These are phyloP conservation scores for Perizoma flavofasciatum DNA, from an alignment of 2,888 invertebrate species.

Conservation along the genomic window DNA sequence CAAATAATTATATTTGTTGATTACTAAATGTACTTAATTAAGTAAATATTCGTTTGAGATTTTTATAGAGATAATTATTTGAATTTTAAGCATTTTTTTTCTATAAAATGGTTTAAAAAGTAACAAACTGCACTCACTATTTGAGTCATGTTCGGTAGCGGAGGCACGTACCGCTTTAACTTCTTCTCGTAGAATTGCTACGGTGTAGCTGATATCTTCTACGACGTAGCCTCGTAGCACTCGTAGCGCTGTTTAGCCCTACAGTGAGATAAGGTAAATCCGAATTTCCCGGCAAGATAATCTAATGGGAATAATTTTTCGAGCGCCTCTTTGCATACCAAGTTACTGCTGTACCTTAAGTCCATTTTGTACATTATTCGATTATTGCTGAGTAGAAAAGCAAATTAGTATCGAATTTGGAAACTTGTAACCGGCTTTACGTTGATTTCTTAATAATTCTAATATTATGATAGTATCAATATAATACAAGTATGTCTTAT, in stretches of 20 bases:
- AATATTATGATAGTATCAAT: neutral
- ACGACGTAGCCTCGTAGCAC: constrained; percentile 47
- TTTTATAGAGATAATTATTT: no score
- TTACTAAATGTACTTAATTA: no score
- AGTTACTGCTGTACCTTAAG: constrained; percentile 32
- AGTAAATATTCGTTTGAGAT: no score
- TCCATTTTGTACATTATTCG: constrained; percentile 16
- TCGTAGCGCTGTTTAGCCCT: constrained; percentile 55
- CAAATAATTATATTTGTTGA: no score
- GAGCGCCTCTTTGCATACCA: constrained; percentile 56
- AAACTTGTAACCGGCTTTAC: neutral
- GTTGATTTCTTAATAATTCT: neutral
- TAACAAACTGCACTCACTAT: constrained; percentile 34
- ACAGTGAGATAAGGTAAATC: constrained; percentile 66
- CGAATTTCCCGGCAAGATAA: constrained; percentile 65
- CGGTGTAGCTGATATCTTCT: constrained; percentile 54
- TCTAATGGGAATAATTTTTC: constrained; percentile 71
- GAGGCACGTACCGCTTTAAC: constrained; percentile 60
- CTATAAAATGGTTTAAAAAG: neutral
- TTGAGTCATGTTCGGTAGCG: constrained; percentile 49
- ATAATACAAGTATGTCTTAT: no score
- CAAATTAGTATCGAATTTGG: neutral
- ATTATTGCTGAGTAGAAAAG: constrained; percentile 26
- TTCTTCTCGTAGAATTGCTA: constrained; percentile 52
- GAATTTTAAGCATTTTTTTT: no score